Evolutionary conservation across 2,888 invertebrate species (phyloP).

Genomic region (Torymus tubicola): DNA sequence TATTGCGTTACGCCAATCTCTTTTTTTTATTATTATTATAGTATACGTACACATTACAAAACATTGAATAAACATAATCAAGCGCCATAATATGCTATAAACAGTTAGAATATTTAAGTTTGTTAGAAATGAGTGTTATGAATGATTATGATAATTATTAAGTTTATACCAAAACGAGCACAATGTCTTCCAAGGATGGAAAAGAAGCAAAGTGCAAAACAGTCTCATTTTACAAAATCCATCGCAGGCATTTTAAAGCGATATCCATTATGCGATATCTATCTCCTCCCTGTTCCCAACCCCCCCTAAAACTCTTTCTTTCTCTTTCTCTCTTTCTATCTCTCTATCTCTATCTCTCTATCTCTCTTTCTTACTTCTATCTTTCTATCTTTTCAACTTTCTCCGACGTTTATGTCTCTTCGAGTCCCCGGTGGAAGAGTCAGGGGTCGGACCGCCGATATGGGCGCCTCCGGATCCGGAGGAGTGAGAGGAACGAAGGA

Average conservation of each 20-base stretch:
- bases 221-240: slow-evolving; percentile 48
- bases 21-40: too few species aligned
- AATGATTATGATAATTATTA: background rate
- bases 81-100: too few species aligned
- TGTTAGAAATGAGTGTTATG: background rate
- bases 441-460: slow-evolving; percentile 51
- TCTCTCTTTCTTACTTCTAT: slow-evolving; percentile 54
- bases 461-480: slow-evolving; percentile 50
- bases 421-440: slow-evolving; percentile 53
- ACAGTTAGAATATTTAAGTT: background rate
- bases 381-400: slow-evolving; percentile 41
- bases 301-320: background rate
- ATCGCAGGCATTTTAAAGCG: slow-evolving; percentile 35
- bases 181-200: slow-evolving; percentile 2
- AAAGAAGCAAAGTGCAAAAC: slow-evolving; percentile 12
- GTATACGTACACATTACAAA: too few species aligned
- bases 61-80: too few species aligned
- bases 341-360: slow-evolving; percentile 56
- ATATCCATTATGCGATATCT: slow-evolving; percentile 39
- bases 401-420: slow-evolving; percentile 43
- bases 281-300: slow-evolving; percentile 3
- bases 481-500: slow-evolving; percentile 59
- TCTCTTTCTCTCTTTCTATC: slow-evolving; percentile 29
- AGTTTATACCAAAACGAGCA: background rate
- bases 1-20: too few species aligned